A percentile compares a stretch with the other conserved stretches of the same genome.
Conservation (phyloP, 1,140 invertebrate species). For the Trissolcus basalis region DNA sequence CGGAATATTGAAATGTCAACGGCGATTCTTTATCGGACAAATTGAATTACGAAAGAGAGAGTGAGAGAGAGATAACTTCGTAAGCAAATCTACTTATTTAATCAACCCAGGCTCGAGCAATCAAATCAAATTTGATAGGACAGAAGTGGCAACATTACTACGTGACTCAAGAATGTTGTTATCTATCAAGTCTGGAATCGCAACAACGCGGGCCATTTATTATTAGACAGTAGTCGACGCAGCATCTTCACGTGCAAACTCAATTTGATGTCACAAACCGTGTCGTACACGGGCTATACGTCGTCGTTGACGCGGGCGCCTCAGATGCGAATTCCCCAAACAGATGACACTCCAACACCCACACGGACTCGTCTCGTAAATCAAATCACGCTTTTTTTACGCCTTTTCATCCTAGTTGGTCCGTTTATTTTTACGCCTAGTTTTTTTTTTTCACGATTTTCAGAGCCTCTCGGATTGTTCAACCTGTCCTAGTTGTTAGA, state of each 20-base stretch:
- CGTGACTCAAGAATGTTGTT: constrained; percentile 32
- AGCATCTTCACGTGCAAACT: constrained; percentile 24
- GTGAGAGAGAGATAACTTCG: constrained; percentile 1
- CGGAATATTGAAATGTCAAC: no score
- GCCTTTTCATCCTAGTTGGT: no score
- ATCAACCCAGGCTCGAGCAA: background rate
- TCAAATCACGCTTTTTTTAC: background rate
- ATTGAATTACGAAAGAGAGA: no score
- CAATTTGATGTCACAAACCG: constrained; percentile 30
- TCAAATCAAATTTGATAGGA: constrained; percentile 16
- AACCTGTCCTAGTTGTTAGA: no score
- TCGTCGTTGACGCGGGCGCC: constrained; percentile 14
- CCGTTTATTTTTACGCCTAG: background rate
- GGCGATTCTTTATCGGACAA: no score
- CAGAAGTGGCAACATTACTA: constrained; percentile 26
- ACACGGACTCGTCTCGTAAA: constrained; percentile 2
- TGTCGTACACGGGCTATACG: constrained; percentile 25
- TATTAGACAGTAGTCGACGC: constrained; percentile 31
- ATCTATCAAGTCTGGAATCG: constrained; percentile 29
- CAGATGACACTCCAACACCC: constrained; percentile 14
- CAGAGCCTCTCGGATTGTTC: no score
- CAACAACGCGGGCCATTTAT: constrained; percentile 41
- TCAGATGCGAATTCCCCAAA: constrained; percentile 17
- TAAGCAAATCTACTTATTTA: constrained; percentile 2
- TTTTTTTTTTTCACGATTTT: background rate